Evolutionary conservation across 2,888 invertebrate species (phyloP), one percentile per base, ranked within the genome.

Genomic region (Euphydryas editha): DNA sequence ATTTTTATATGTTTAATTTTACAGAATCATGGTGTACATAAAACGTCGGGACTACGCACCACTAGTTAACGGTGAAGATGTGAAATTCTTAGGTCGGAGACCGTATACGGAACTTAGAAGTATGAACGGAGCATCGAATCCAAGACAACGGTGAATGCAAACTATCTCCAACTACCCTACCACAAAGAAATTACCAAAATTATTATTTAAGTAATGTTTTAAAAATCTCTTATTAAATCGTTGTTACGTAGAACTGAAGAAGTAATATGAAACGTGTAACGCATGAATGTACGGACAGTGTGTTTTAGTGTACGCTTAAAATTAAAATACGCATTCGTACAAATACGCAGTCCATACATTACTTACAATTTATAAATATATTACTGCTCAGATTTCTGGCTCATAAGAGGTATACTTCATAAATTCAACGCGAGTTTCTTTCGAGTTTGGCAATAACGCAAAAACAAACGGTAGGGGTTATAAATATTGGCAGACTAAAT

Each of bases 21-120:
- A 15, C 92, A 93, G 93, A 17, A 71, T 93, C 21, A 74, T 93
- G 79, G 83, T 93, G 67, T 93, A 93, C 80, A 86, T 83, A 70
- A 93, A 86, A 70, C 84, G 93, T 2, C 81, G 79, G 57, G 85
- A 84, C 6, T 85, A 84, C 73, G 75, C 80, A 0, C 72, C 78
- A n/a, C 67, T 87, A 1, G 68, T 71, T 0, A 74, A 78, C 4
- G 84, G 85, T 0, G 92, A 92, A 51, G 88, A 88, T 57, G 76
- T 85, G 39, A 89, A 85, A 58, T 78, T 92, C 0, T 76, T 93
- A 0, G 81, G 86, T 0, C 74, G 82, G 51, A 85, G 79, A 60
- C 84, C 90, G 0, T 93, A 88, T 76, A 93, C 92, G 0, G 93
- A 93, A 65, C 79, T 93, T 0, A 81, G 78, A 69, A 93, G 83